A percentile compares a stretch with the other conserved stretches of the same genome.
These are phyloP conservation scores for Crax fasciolata DNA, from an alignment of 2,797 vertebrate genomes.

Conservation along the genomic window DNA sequence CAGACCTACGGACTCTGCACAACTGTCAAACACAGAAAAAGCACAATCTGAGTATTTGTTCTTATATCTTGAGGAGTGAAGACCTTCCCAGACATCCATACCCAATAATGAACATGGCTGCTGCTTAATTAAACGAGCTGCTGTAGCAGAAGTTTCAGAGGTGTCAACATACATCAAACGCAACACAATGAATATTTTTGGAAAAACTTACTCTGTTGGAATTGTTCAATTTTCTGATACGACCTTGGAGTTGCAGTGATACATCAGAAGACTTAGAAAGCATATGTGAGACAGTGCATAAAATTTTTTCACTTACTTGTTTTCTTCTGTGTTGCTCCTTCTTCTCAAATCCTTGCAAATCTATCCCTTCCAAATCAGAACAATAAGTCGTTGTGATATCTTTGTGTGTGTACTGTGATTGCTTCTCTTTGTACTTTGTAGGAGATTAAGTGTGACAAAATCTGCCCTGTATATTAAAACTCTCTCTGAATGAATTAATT, in stretches of 20 bases:
- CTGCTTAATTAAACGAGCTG: not conserved
- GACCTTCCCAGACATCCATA: not conserved
- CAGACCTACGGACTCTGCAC: not conserved
- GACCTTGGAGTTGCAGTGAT: fast-evolving
- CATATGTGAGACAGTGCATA: not conserved
- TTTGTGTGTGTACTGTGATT: not conserved
- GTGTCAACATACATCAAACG: not conserved
- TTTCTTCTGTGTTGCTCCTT: not conserved
- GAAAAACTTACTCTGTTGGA: not conserved
- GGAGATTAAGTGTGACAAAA: not conserved
- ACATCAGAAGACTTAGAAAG: not conserved
- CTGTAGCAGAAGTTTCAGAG: not conserved
- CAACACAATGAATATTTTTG: not conserved
- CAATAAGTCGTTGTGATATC: not conserved
- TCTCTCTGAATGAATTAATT: not conserved
- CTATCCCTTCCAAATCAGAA: not conserved
- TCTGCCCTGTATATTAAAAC: not conserved
- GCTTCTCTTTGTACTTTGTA: not conserved
- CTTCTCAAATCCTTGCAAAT: not conserved
- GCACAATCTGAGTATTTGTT: not conserved
- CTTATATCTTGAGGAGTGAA: not conserved
- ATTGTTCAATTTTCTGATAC: not conserved
- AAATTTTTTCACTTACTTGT: not conserved
- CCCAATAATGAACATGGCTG: fast-evolving
- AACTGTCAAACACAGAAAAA: not conserved